Base-by-base conservation (phyloP, 1,140 invertebrate genomes). In the Ostrea denselamellosa region DNA sequence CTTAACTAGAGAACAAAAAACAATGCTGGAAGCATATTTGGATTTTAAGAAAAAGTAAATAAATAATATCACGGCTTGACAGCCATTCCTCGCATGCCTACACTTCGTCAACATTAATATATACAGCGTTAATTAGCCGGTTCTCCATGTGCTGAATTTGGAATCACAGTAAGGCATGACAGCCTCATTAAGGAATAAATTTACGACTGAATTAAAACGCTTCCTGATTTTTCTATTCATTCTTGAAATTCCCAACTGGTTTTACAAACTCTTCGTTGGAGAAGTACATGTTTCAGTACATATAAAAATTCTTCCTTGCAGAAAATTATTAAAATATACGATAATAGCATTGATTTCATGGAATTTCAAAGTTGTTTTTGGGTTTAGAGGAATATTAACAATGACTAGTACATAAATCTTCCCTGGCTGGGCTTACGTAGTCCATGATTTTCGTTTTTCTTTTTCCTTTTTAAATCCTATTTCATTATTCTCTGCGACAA, bases 91-190 rank as follows among this genome's bases (percentile, higher is more conserved):
- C 7, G 10, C 68, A 77, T 77, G 28, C 68, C 68, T 77, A 5
- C 5, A 34, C 28, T 14, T 17, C 68, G 25, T 25, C 25, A 77
- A 14, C 68, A 44, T 77, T 28, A 77, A 77, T 77, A 77, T 77
- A 25, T 34, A 77, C 25, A 77, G 22, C 25, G 68, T 34, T 77
- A 77, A 77, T 77, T 77, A 77, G 25, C 25, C 22, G 14, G 9
- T 25, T 77, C 68, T 77, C 68, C 68, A 25, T 77, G 68, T 14
- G 22, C 68, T 77, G 68, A 25, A 77, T 77, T 77, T 77, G 68
- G 34, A 77, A 77, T 77, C 68, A 14, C 68, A 9, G 25, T 14
- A 25, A 12, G 14, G 28, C 28, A 28, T 77, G 68, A 77, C 68
- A 77, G 10, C 68, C 28, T 77, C 28, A 12, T 77, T 77, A 77